Evolutionary conservation across 37 sponge, comb jelly and placozoan species (phyloP), one percentile per base, ranked within the genome.

Genomic region (Cladorhizidae sp.): DNA sequence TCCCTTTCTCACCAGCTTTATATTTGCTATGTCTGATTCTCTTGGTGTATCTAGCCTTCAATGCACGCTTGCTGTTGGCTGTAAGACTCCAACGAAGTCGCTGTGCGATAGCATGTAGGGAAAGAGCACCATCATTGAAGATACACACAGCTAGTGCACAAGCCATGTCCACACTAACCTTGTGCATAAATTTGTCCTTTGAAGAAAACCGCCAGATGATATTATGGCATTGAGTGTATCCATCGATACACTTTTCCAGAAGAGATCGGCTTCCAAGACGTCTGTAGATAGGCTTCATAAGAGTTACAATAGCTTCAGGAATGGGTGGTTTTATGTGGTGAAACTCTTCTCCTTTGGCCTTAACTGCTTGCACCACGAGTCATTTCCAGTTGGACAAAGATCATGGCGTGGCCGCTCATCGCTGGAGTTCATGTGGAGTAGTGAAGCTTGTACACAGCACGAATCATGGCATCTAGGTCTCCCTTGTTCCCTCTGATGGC

Each of bases 401-500:
- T n/a, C n/a, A n/a, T n/a, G n/a, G n/a, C n/a, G n/a, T n/a, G n/a
- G n/a, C n/a, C n/a, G n/a, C n/a, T n/a, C n/a, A n/a, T n/a, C n/a
- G n/a, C n/a, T n/a, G n/a, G n/a, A n/a, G n/a, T n/a, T n/a, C n/a
- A n/a, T n/a, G n/a, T n/a, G n/a, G n/a, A n/a, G n/a, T n/a, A n/a
- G n/a, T n/a, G n/a, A n/a, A 32, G 31, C 79, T 36, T 26, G 14
- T 55, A 22, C n/a, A 80, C 80, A 11, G 80, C 80, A 3, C 32
- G 35, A 21, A 42, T 80, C 71, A 80, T 80, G 41, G 1, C 40
- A 23, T 69, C 18, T 5, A 80, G 62, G 36, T 70, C 57, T 0
- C 71, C 70, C 1, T 14, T 28, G 40, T 80, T 69, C 80, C 80
- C 33, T 80, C n/a, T n/a, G n/a, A n/a, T n/a, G n/a, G n/a, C n/a